phyloP scores from a whole-genome alignment of 2,888 invertebrate species.

The Iselma pallidipennis region DNA sequence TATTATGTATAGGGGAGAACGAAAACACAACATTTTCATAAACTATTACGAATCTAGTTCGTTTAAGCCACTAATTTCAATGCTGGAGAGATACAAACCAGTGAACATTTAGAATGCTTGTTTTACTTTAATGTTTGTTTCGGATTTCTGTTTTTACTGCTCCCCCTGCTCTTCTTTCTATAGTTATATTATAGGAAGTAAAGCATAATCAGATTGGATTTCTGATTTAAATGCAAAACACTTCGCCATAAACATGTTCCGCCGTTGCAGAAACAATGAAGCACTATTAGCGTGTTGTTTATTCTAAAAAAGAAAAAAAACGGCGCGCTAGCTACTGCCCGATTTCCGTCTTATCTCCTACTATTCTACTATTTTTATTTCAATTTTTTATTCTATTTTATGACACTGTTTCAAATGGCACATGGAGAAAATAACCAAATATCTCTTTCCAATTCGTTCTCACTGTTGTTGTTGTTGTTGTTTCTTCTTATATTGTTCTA shows the following conservation, averaged over 20 bases:
- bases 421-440: not conserved
- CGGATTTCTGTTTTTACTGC: slow-evolving; percentile 40
- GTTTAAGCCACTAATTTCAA: slow-evolving; percentile 34
- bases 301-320: slow-evolving; percentile 2
- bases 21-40: slow-evolving; percentile 15
- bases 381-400: not conserved
- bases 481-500: not conserved
- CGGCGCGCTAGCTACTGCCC: not conserved
- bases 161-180: slow-evolving; percentile 24
- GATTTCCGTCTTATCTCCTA: not conserved
- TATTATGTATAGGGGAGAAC: not conserved
- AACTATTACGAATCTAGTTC: slow-evolving; percentile 26
- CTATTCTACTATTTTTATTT: too few relatives aligned
- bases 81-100: slow-evolving; percentile 28
- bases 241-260: slow-evolving; percentile 28
- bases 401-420: not conserved
- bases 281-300: slow-evolving; percentile 30
- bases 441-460: not conserved
- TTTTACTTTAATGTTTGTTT: slow-evolving; percentile 42
- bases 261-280: slow-evolving; percentile 32
- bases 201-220: slow-evolving; percentile 38
- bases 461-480: not conserved
- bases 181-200: slow-evolving; percentile 32
- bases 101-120: slow-evolving; percentile 41
- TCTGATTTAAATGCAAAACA: slow-evolving; percentile 39